phyloP scores from a whole-genome alignment of 23 tunicate genomes.

The Ascidia mentula region DNA sequence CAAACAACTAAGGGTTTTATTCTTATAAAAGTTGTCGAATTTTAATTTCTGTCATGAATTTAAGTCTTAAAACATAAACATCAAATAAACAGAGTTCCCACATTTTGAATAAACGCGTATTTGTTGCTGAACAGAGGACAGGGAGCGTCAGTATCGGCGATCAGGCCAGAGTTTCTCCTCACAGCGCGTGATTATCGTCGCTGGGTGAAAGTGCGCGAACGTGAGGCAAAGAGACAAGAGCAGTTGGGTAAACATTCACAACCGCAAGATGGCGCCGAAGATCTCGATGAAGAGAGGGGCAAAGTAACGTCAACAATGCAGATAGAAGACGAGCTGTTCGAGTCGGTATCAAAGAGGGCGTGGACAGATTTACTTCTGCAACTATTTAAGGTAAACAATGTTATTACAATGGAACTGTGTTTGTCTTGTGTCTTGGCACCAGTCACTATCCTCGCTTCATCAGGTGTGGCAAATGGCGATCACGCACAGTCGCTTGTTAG shows the following conservation, averaged over 20 bases:
- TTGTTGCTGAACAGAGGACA: conserved; percentile 87
- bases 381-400: conserved; percentile 58
- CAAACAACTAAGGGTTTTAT: not conserved
- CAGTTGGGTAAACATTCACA: not conserved
- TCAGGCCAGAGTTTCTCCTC: conserved; percentile 84
- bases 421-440: no score
- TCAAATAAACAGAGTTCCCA: not conserved
- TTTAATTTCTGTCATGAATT: not conserved
- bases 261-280: not conserved
- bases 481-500: no score
- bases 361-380: conserved; percentile 92
- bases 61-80: not conserved
- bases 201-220: conserved; percentile 77
- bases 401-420: not conserved
- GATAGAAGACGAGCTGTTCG: conserved; percentile 84
- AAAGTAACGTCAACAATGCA: conserved; percentile 31
- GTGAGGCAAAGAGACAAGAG: conserved; percentile 39
- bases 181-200: conserved; percentile 79
- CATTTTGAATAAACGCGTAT: no score
- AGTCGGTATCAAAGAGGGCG: conserved; percentile 83
- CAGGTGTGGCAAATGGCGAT: no score
- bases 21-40: not conserved
- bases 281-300: conserved; percentile 17
- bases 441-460: no score
- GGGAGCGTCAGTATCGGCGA: conserved; percentile 92